A percentile compares a stretch with the other conserved stretches of the same genome.
phyloP scores from a whole-genome alignment of 2,113 vertebrate species.

The Coregonus clupeaformis region DNA sequence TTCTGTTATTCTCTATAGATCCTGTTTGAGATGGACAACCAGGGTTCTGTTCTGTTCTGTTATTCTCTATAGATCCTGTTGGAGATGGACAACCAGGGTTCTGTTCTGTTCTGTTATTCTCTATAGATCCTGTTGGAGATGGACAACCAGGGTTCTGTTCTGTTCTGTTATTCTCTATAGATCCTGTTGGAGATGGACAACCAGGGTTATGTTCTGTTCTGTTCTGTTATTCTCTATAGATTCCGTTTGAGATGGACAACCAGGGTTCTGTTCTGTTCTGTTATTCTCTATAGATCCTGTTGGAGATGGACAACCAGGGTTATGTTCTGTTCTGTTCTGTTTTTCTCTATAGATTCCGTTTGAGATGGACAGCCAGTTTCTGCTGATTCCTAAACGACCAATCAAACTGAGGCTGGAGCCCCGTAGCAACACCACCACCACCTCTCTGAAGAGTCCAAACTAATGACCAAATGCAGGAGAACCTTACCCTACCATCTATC shows the following conservation, averaged over 20 bases:
- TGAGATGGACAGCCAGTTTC: slow-evolving; percentile 59
- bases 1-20: slow-evolving; percentile 57
- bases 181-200: slow-evolving; percentile 72
- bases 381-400: slow-evolving; percentile 71
- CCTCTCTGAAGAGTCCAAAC: slow-evolving; percentile 35
- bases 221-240: too few relatives aligned
- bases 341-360: slow-evolving; percentile 68
- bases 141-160: slow-evolving; percentile 33
- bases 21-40: slow-evolving; percentile 72
- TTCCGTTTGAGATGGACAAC: too few relatives aligned
- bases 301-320: too few relatives aligned
- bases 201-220: background rate
- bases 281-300: too few relatives aligned
- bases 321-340: too few relatives aligned
- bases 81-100: slow-evolving; percentile 60
- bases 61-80: slow-evolving; percentile 68
- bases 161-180: slow-evolving; percentile 49
- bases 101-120: background rate
- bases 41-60: background rate
- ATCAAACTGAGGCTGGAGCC: slow-evolving; percentile 75
- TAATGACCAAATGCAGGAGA: background rate
- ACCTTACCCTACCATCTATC: background rate
- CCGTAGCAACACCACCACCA: slow-evolving; percentile 34
- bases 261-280: too few relatives aligned
- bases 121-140: slow-evolving; percentile 74